Base-by-base conservation (phyloP, 2,888 invertebrate genomes). In the Hirtodrosophila confusa region DNA sequence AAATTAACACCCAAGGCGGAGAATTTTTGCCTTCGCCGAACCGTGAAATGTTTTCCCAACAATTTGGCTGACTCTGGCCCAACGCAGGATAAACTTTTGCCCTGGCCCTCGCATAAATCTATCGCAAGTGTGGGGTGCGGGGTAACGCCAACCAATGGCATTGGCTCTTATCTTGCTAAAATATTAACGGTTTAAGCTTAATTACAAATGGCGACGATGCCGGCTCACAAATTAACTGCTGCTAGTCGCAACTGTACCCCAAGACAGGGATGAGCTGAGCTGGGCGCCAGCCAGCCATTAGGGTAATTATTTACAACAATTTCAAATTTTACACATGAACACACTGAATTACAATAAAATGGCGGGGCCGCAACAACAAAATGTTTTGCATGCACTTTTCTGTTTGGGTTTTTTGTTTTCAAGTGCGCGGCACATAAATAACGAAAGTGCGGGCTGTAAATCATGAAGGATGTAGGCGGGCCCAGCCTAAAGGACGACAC, bases 251-350 rank as follows among this genome's bases (percentile, higher is more conserved):
- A 82, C 64, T 75, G 83, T 70, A 69, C 50, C 47, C 61, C 29
- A 31, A n/a, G 5, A 3, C 10, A 12, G n/a, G 48, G 31, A 54
- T 33, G 43, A 12, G 12, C 29, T 12, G 29, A 35, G 44, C 8
- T 6, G 37, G 23, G 27, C 9, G 48, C 17, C 53, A 68, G 24
- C 23, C 62, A 47, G 60, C 86, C 88, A 87, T 84, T 84, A 82
- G 88, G 88, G 88, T 84, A 88, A 88, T 88, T 88, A 87, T 87
- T 82, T 88, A 88, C 87, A 88, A 82, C 86, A 84, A 86, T 82
- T 87, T 75, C 63, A 88, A 87, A 88, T 88, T 87, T 80, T 88
- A 80, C 87, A 84, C 83, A 84, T 84, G 85, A 80, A 69, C 85
- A 77, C 63, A 64, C 72, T n/a, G 67, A 66, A 70, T 74, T 62